Percentiles rank a stretch among this genome's conserved stretches.
Conservation (phyloP, 30 jellyfish, hydroid and myxozoan genomes). For the Hydra vulgaris region DNA sequence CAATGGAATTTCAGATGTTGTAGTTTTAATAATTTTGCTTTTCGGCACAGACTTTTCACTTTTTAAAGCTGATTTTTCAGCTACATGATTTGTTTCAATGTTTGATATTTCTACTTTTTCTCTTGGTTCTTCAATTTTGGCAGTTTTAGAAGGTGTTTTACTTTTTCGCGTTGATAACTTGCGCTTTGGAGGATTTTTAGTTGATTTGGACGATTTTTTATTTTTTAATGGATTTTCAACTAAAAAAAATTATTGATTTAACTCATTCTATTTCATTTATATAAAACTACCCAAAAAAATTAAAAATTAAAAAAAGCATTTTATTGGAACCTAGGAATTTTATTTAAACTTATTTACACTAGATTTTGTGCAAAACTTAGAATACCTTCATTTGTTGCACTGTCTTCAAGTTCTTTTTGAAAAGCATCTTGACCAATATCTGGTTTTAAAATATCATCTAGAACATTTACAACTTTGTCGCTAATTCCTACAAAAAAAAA, state of each 20-base stretch:
- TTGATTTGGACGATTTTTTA: constrained; percentile 1
- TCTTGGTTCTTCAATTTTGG: not conserved
- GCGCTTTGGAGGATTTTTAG: constrained; percentile 2
- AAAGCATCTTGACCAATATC: constrained; percentile 58
- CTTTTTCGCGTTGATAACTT: not conserved
- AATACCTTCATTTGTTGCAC: constrained; percentile 24
- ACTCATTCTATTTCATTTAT: too few species aligned
- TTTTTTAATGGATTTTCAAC: not conserved
- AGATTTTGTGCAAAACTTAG: not conserved
- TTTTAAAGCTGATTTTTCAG: not conserved
- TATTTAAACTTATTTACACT: not conserved
- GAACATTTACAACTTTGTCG: constrained; percentile 54
- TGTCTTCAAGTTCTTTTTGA: constrained; percentile 68
- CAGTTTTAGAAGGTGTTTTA: constrained; percentile 3
- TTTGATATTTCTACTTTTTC: not conserved
- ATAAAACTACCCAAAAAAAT: not conserved
- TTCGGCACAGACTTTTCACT: constrained; percentile 8
- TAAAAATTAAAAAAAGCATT: too few species aligned
- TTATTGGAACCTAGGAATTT: too few species aligned
- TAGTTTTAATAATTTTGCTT: constrained; percentile 4
- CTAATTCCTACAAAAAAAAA: constrained; percentile 22
- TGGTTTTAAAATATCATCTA: constrained; percentile 58
- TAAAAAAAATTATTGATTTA: too few species aligned
- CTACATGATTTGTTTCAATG: not conserved
- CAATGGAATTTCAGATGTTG: constrained; percentile 4